phyloP scores from a whole-genome alignment of 2,797 vertebrate species.

The Dryobates pubescens region DNA sequence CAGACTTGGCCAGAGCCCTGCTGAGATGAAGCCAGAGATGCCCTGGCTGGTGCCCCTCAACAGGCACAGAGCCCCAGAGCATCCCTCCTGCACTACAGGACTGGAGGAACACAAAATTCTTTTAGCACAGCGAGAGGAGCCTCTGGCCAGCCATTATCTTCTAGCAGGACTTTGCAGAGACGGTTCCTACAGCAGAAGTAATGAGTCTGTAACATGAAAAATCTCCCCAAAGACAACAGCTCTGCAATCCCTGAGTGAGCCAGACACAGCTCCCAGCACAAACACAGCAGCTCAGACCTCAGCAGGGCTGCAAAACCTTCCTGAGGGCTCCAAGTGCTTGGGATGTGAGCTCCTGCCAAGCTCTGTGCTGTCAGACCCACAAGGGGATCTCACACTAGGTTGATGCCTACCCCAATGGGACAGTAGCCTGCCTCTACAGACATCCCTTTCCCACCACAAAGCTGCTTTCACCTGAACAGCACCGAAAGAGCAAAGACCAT shows the following conservation, averaged over 20 bases:
- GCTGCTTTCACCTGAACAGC: not conserved
- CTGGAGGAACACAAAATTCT: not conserved
- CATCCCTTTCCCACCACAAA: not conserved
- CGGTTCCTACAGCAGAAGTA: not conserved
- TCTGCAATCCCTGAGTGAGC: not conserved
- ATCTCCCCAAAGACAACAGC: not conserved
- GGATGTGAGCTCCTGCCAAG: not conserved
- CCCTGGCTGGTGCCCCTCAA: not conserved
- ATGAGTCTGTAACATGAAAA: not conserved
- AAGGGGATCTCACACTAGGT: accelerated
- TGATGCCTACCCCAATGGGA: accelerated
- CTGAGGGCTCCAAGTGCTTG: accelerated
- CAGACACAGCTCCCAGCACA: not conserved
- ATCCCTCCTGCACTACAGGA: accelerated
- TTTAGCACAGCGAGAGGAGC: not conserved
- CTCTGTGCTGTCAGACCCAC: not conserved
- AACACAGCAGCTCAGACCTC: not conserved
- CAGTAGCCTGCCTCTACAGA: not conserved
- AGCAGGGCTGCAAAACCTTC: not conserved
- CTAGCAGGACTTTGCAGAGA: not conserved
- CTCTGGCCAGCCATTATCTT: not conserved
- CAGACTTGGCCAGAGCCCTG: not conserved
- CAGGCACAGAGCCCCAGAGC: not conserved
- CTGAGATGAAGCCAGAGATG: not conserved
- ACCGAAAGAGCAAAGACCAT: not conserved